Evolutionary conservation across 1,140 invertebrate genomes (phyloP).

Genomic region (Achroia grisella): DNA sequence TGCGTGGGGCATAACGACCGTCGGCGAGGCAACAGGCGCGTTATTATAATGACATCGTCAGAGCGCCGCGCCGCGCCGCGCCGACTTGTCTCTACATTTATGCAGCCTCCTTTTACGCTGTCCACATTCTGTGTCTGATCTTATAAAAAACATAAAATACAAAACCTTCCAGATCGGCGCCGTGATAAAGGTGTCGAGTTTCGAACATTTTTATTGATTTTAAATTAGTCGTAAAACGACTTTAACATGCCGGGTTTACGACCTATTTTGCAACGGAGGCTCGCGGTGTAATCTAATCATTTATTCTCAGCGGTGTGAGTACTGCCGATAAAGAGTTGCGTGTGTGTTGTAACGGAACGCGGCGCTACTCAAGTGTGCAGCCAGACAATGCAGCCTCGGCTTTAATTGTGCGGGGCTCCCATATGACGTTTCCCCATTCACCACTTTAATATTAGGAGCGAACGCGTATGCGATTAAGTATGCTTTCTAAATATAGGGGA

Average conservation of each 20-base stretch:
- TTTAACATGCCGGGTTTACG: background rate
- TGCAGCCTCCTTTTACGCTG: constrained; percentile 25
- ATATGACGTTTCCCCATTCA: constrained; percentile 64
- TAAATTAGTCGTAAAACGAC: background rate
- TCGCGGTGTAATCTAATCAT: constrained; percentile 18
- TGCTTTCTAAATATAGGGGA: constrained; percentile 62
- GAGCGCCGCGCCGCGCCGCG: no score
- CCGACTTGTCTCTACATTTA: constrained; percentile 32
- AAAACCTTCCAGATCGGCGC: background rate
- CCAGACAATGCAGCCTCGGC: constrained; percentile 43
- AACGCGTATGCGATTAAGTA: constrained; percentile 59
- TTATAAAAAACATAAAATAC: background rate
- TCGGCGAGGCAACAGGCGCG: constrained; percentile 35
- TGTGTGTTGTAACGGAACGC: constrained; percentile 42
- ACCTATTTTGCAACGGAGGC: background rate
- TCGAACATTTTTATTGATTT: background rate
- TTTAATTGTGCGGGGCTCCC: constrained; percentile 52
- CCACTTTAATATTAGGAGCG: constrained; percentile 60
- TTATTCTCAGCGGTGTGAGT: constrained; percentile 12
- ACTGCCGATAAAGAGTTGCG: constrained; percentile 6
- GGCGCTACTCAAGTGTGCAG: constrained; percentile 17
- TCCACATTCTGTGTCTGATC: constrained; percentile 8
- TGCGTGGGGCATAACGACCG: constrained; percentile 57
- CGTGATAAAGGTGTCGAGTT: constrained; percentile 8
- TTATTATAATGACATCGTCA: constrained; percentile 43